phyloP scores from a whole-genome alignment of 2,888 invertebrate genomes.

The Idaea biselata region DNA sequence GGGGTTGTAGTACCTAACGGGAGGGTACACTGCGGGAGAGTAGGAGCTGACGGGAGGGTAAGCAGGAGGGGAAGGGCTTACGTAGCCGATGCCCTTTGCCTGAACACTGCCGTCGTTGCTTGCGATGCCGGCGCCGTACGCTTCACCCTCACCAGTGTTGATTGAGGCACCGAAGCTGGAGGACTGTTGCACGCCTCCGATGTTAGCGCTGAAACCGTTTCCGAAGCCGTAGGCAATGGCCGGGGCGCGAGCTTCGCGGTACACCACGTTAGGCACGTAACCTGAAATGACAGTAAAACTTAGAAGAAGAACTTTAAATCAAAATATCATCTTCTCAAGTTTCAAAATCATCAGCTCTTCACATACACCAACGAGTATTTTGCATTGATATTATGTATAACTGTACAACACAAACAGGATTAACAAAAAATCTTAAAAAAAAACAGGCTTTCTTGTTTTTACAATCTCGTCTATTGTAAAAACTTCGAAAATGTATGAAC shows the following conservation, averaged over 20 bases:
- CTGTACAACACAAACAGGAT: background rate
- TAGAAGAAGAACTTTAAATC: background rate
- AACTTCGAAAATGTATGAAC: background rate
- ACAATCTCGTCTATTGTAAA: background rate
- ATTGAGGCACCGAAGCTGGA: slow-evolving; percentile 58
- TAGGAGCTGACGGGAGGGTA: slow-evolving; percentile 28
- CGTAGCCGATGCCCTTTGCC: slow-evolving; percentile 59
- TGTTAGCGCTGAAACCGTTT: slow-evolving; percentile 66
- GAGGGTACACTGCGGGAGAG: slow-evolving; percentile 29
- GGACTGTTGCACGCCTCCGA: slow-evolving; percentile 66
- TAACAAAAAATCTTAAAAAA: background rate
- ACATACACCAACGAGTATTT: background rate
- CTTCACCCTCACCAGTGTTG: slow-evolving; percentile 55
- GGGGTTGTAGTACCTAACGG: slow-evolving; percentile 35
- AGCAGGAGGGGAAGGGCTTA: slow-evolving; percentile 43
- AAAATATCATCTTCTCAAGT: background rate
- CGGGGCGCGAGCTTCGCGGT: slow-evolving; percentile 57
- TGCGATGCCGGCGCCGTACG: slow-evolving; percentile 56
- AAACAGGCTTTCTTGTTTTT: background rate
- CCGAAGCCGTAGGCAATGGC: slow-evolving; percentile 65
- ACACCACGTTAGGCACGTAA: slow-evolving; percentile 37
- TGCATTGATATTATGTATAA: background rate
- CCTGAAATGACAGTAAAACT: slow-evolving; percentile 12
- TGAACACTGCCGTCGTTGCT: slow-evolving; percentile 38
- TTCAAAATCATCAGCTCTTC: background rate